Base-by-base conservation (phyloP, 2,888 invertebrate genomes). In the Drosophila affinis region DNA sequence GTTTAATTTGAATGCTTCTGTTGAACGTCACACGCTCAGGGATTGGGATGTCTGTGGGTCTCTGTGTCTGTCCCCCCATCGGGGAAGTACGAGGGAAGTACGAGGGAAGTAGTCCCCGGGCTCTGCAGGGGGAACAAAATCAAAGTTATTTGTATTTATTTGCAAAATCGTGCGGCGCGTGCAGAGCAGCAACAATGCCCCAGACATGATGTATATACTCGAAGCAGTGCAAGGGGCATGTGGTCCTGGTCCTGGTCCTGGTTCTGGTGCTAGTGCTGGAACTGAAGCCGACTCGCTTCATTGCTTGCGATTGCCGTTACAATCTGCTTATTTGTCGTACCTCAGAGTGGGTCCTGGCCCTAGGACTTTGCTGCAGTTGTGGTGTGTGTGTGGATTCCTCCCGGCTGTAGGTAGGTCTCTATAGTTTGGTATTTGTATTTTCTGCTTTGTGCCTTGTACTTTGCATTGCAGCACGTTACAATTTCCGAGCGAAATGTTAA, bases 61-160 rank as follows among this genome's bases (percentile, higher is more conserved):
- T 10, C 51, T 29, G 29, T 7, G 7, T 9, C 27, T 57, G 17
- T 57, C 57, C 21, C 14, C 29, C 29, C 9, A 29, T 29, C 9
- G 29, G 29, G 29, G 29, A 29, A 58, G 76, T 69, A 67, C 75
- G 54, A 74, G 29, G 29, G 29, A 29, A 58, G 76, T 69, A 67
- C 75, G 54, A 74, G 21, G 21, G 21, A 21, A 3, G 77, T 39
- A n/a, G 39, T 39, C n/a, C 39, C 39, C 7, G 39, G 39, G 7
- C 39, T 39, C 39, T 39, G 39, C 39, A 68, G 72, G 76, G 78
- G 78, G 60, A 34, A 45, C 83, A 77, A 88, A 84, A 84, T 84
- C 84, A 85, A 88, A 85, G 85, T 85, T 85, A 88, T 85, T 85
- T 85, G 85, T 87, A 85, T 85, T 85, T 85, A 88, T 85, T 85